Percentiles rank a stretch among this genome's conserved stretches.
Evolutionary conservation across 2,797 vertebrate species (phyloP).

Genomic region (Tamandua tetradactyla): DNA sequence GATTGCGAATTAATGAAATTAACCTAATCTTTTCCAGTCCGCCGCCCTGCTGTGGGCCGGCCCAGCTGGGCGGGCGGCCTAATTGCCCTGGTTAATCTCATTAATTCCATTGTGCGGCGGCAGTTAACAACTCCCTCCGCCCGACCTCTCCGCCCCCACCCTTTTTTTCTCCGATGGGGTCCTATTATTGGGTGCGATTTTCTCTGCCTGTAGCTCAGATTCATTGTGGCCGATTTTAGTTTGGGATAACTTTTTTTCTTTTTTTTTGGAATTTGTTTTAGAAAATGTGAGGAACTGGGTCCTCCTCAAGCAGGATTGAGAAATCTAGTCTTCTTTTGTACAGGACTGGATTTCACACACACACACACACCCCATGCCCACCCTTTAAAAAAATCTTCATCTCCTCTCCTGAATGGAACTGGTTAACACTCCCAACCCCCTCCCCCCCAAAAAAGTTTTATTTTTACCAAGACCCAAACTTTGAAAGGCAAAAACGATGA

Average conservation of each 20-base stretch:
- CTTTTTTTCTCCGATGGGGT: conserved; percentile 78
- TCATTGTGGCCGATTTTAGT: conserved; percentile 50
- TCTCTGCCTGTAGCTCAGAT: conserved; percentile 75
- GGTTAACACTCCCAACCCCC: neutral
- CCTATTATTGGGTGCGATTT: conserved; percentile 84
- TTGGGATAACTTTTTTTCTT: neutral
- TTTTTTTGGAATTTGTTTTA: conserved; percentile 49
- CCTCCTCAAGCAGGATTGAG: neutral
- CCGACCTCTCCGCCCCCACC: conserved; percentile 79
- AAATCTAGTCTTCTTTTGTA: neutral
- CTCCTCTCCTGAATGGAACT: neutral
- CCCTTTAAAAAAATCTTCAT: neutral
- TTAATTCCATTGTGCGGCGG: conserved; percentile 87
- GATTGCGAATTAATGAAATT: conserved; percentile 97
- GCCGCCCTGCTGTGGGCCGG: conserved; percentile 76
- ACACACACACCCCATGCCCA: neutral
- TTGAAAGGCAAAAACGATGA: neutral
- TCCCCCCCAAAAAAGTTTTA: too few relatives aligned
- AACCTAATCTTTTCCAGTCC: conserved; percentile 92
- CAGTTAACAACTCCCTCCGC: conserved; percentile 82
- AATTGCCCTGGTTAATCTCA: conserved; percentile 91
- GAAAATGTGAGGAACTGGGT: neutral
- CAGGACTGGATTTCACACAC: conserved; percentile 25
- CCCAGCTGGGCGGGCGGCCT: conserved; percentile 81
- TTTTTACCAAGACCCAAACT: conserved; percentile 36